A percentile compares a stretch with the other conserved stretches of the same genome.
phyloP scores from a whole-genome alignment of 2,888 invertebrate species.

The Patella ulyssiponensis region DNA sequence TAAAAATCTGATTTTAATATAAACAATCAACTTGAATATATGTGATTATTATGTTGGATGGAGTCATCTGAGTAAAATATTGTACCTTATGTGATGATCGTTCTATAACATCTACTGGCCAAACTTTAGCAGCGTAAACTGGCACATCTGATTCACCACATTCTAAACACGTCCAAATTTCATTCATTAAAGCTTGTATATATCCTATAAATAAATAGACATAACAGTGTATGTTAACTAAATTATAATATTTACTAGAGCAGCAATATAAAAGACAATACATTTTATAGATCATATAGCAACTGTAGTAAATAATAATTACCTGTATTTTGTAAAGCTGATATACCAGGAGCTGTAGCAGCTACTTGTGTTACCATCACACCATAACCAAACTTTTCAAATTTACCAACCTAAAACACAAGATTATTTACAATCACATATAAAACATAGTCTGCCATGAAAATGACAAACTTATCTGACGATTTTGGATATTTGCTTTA shows the following conservation, averaged over 20 bases:
- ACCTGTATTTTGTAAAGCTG: constrained; percentile 68
- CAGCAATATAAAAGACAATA: no score
- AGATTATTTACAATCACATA: not conserved
- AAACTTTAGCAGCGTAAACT: constrained; percentile 63
- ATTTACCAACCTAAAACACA: constrained; percentile 66
- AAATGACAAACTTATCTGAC: not conserved
- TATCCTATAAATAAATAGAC: constrained; percentile 48
- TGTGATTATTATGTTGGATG: no score
- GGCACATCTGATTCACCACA: constrained; percentile 65
- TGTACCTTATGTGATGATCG: constrained; percentile 65
- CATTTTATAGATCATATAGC: no score
- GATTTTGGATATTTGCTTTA: not conserved
- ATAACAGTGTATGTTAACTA: no score
- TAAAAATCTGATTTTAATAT: no score
- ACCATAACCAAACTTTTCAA: constrained; percentile 73
- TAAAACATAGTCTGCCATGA: not conserved
- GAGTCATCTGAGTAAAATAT: no score
- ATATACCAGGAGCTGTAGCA: constrained; percentile 68
- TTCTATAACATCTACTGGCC: constrained; percentile 69
- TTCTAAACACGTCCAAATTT: constrained; percentile 68
- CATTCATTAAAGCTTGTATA: constrained; percentile 61
- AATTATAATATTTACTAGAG: no score
- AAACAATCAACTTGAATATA: no score
- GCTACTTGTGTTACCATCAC: constrained; percentile 71
- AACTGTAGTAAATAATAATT: not conserved